A percentile compares a stretch with the other conserved stretches of the same genome.
These are phyloP conservation scores for Drosophila neonasuta DNA, from an alignment of 2,888 invertebrate species.

Conservation along the genomic window DNA sequence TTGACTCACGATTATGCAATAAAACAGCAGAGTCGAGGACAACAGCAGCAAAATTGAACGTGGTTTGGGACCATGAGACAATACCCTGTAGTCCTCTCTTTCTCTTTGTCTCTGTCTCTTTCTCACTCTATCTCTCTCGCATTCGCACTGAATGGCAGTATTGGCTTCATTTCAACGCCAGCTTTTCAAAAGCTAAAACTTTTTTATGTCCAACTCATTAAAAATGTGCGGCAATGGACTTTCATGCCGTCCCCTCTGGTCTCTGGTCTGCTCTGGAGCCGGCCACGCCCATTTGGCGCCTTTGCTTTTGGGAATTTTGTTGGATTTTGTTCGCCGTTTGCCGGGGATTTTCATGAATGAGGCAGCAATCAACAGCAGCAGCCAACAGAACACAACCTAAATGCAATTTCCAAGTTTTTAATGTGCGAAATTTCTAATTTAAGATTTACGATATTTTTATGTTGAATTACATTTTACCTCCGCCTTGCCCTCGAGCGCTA, in stretches of 20 bases:
- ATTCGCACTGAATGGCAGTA: constrained; percentile 13
- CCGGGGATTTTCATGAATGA: constrained; percentile 47
- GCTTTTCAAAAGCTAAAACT: constrained; percentile 73
- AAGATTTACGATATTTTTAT: constrained; percentile 78
- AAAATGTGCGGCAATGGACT: constrained; percentile 74
- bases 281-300: constrained; percentile 30
- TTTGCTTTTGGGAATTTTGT: constrained; percentile 50
- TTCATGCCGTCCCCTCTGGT: constrained; percentile 43
- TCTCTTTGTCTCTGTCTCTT: constrained; percentile 4
- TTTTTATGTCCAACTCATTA: constrained; percentile 79
- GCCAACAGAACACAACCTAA: constrained; percentile 48
- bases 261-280: not conserved
- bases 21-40: constrained; percentile 66
- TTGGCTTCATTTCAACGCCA: constrained; percentile 66
- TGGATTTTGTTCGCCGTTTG: constrained; percentile 32
- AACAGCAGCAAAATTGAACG: constrained; percentile 35
- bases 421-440: constrained; percentile 79
- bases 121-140: constrained; percentile 19
- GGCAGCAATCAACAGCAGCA: constrained; percentile 5
- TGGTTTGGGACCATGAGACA: constrained; percentile 47
- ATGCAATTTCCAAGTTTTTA: constrained; percentile 79
- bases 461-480: constrained; percentile 68
- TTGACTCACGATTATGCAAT: constrained; percentile 80
- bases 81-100: constrained; percentile 36
- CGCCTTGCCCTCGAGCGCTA: not conserved